These are phyloP conservation scores for Struthidea cinerea DNA, from an alignment of 2,113 vertebrate species.

Conservation along the genomic window DNA sequence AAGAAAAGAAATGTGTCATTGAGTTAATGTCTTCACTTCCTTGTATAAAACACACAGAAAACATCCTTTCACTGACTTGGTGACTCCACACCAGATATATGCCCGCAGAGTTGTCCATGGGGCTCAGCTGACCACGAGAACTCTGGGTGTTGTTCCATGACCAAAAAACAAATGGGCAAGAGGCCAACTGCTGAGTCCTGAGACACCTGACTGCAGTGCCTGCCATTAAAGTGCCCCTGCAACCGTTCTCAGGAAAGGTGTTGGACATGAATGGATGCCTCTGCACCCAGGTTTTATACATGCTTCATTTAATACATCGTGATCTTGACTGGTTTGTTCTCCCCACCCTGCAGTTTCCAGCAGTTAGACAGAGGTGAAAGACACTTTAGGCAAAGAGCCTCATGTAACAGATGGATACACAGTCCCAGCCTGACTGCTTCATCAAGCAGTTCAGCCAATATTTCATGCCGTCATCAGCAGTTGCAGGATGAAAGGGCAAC, in stretches of 20 bases:
- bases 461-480: neutral
- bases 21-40: neutral
- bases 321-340: neutral
- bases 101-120: accelerated
- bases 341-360: neutral
- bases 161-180: neutral
- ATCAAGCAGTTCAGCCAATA: neutral
- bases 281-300: neutral
- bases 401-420: neutral
- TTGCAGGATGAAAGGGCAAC: neutral
- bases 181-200: accelerated
- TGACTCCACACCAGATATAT: no score
- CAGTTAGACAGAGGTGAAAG: neutral
- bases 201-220: neutral
- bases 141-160: neutral
- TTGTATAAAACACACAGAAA: neutral
- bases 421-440: neutral
- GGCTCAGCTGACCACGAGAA: neutral
- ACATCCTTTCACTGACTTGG: no score
- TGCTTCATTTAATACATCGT: accelerated
- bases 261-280: neutral
- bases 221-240: neutral
- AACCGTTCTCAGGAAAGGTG: accelerated
- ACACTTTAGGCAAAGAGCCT: neutral
- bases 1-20: neutral